Base-by-base conservation (phyloP, 2,113 vertebrate genomes). In the Varanus komodoensis region DNA sequence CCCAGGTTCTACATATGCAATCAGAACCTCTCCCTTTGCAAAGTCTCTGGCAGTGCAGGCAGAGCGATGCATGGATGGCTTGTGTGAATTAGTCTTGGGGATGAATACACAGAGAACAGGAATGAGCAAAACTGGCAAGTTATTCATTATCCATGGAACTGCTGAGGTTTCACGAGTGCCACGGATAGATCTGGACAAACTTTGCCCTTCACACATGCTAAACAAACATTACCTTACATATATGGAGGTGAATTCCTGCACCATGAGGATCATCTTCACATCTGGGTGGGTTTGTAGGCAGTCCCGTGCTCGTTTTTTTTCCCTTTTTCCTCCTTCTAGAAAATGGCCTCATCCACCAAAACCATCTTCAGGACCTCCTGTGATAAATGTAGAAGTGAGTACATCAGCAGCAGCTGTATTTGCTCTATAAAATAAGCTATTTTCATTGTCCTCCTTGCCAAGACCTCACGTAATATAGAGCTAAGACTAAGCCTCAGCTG, bases 171-270 rank as follows among this genome's bases (percentile, higher is more conserved):
- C 52, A 29, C 52, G 32, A 64, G 86, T 19, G 32, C 86, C 9
- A 0, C 32, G 34, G 3, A 64, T 50, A 69, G 29, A 34, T n/a
- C 44, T 52, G 67, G 23, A 1, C 14, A 8, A 8, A 52, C 78
- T 80, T 52, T 69, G 9, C 23, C 25, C 64, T 15, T 8, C 44
- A 50, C 21, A 14, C 61, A 68, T 1, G n/a, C 21, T 54, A 54
- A 12, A 19, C 21, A 89, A 84, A 48, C 15, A 6, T 38, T 90
- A 86, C 89, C 83, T 90, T 86, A 38, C 38, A 1, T 29, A 86
- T 12, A 34, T 12, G 38, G 29, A n/a, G 19, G 12, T 67, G 54
- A 6, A 17, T 75, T 48, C n/a, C 19, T 11, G 25, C 44, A 21
- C 3, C 34, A 61, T 23, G 25, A 44, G 50, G 82, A 77, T 32